These are phyloP conservation scores for Lepus americanus DNA, from an alignment of 2,113 vertebrate species.

Conservation along the genomic window DNA sequence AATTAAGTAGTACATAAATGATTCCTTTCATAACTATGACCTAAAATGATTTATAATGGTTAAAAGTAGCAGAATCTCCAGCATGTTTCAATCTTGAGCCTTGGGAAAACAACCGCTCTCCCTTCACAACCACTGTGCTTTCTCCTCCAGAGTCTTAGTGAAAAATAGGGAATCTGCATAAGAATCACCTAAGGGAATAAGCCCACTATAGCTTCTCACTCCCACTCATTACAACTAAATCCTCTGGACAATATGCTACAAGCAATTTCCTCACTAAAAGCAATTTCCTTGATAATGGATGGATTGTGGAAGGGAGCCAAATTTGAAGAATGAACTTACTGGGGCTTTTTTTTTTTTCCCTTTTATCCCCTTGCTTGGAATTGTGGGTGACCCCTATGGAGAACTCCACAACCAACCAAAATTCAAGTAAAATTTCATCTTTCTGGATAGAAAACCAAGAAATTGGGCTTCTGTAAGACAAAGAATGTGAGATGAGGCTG, in stretches of 20 bases:
- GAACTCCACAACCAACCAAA: constrained; percentile 38
- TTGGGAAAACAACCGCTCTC: constrained; percentile 1
- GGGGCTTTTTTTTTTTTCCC: neutral
- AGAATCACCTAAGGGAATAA: neutral
- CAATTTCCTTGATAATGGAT: neutral
- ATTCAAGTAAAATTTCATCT: neutral
- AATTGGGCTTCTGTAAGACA: neutral
- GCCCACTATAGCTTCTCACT: neutral
- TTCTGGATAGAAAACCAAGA: neutral
- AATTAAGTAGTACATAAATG: neutral
- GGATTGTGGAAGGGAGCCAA: neutral
- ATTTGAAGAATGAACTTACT: neutral
- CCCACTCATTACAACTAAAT: neutral
- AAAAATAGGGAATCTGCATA: neutral
- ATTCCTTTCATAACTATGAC: neutral
- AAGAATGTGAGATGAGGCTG: neutral
- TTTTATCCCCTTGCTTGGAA: neutral
- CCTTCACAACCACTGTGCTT: neutral
- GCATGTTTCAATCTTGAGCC: neutral
- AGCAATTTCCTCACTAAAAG: neutral
- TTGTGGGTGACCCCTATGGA: neutral
- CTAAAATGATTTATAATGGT: neutral
- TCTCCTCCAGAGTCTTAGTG: neutral
- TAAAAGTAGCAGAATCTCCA: neutral
- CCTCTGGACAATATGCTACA: neutral